These are phyloP conservation scores for Hyles vespertilio DNA, from an alignment of 1,140 invertebrate genomes.

Conservation along the genomic window DNA sequence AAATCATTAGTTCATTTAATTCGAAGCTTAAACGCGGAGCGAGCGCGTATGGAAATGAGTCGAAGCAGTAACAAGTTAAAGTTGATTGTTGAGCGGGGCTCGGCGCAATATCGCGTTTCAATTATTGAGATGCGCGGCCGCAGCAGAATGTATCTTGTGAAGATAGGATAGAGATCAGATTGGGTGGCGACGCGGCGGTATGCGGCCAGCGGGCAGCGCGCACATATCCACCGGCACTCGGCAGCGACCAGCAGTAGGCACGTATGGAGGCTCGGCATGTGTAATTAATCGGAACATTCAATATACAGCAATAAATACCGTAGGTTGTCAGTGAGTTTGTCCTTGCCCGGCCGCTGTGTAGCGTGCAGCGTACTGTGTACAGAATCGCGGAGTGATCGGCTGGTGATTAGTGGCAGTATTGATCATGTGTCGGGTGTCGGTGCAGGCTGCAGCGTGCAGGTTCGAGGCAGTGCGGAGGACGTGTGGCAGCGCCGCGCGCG, in stretches of 20 bases:
- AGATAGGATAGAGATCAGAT: constrained; percentile 36
- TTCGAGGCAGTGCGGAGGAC: background rate
- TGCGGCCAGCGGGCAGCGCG: constrained; percentile 34
- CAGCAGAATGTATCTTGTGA: constrained; percentile 40
- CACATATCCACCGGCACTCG: constrained; percentile 9
- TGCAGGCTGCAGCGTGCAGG: too few species aligned
- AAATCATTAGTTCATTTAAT: constrained; percentile 42
- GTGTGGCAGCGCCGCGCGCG: background rate
- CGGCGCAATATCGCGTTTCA: constrained; percentile 47
- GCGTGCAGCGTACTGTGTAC: background rate
- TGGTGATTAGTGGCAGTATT: too few species aligned
- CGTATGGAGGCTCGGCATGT: constrained; percentile 31
- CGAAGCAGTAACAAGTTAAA: constrained; percentile 32
- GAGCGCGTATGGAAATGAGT: constrained; percentile 35
- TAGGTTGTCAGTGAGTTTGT: constrained; percentile 44
- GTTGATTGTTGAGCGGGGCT: constrained; percentile 47
- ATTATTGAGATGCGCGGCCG: constrained; percentile 43
- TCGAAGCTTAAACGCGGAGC: constrained; percentile 24
- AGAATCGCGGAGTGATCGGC: background rate
- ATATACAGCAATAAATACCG: constrained; percentile 50
- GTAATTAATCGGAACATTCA: constrained; percentile 49
- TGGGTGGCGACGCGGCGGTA: constrained; percentile 34
- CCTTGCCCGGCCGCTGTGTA: constrained; percentile 32
- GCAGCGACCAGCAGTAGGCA: constrained; percentile 12
- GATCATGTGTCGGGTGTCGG: too few species aligned